These are phyloP conservation scores for Zosterops hypoxanthus DNA, from an alignment of 2,113 vertebrate species.

Conservation along the genomic window DNA sequence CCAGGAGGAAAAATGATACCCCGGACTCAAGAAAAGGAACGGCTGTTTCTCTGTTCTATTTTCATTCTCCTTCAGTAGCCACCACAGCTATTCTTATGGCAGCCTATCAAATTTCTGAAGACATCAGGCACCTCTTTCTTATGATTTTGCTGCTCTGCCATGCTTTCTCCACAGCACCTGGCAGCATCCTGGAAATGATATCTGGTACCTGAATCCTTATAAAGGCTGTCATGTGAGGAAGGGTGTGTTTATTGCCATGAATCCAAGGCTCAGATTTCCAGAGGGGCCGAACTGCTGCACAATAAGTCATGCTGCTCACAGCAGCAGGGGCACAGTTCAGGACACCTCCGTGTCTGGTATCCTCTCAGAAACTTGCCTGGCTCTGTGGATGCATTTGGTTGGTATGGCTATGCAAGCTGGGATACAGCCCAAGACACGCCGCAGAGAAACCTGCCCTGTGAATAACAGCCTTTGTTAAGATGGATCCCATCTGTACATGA, in stretches of 20 bases:
- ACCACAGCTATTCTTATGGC: background rate
- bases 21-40: background rate
- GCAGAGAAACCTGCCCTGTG: slow-evolving; percentile 7
- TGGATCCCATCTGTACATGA: slow-evolving; percentile 43
- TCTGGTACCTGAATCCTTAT: background rate
- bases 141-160: background rate
- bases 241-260: background rate
- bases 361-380: background rate
- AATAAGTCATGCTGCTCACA: background rate
- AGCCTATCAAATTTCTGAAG: background rate
- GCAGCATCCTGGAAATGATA: background rate
- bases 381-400: background rate
- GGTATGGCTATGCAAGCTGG: background rate
- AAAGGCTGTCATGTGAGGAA: background rate
- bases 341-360: background rate
- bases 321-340: background rate
- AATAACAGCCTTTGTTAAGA: slow-evolving; percentile 47
- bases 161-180: background rate
- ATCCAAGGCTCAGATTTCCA: background rate
- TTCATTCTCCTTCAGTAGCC: background rate
- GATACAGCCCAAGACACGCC: background rate
- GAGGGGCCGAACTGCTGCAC: background rate
- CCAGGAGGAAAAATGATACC: background rate
- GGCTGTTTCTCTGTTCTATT: background rate
- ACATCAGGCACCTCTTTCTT: background rate